Evolutionary conservation across 2,888 invertebrate species (phyloP).

Genomic region (Atethmia centrago): DNA sequence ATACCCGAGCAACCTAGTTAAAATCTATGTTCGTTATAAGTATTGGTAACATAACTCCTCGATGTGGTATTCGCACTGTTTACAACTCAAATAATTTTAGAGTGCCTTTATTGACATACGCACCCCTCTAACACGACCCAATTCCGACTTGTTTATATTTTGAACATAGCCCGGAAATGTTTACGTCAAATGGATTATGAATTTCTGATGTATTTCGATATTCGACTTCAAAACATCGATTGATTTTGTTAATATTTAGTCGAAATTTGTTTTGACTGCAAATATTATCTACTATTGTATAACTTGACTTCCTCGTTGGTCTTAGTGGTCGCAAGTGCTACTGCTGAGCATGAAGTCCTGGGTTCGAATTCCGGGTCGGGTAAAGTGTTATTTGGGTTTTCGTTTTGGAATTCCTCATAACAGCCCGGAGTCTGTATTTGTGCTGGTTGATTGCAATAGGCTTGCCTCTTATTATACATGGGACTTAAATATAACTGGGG

Average conservation of each 20-base stretch:
- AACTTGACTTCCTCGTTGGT: too few relatives aligned
- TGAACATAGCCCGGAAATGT: conserved; percentile 22
- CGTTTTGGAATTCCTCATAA: too few relatives aligned
- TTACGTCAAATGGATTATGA: conserved; percentile 30
- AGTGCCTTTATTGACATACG: conserved; percentile 52
- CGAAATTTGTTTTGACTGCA: conserved; percentile 10
- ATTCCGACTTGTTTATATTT: conserved; percentile 45
- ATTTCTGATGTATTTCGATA: conserved; percentile 11
- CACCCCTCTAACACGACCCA: conserved; percentile 42
- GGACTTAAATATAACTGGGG: too few relatives aligned
- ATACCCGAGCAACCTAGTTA: conserved; percentile 17
- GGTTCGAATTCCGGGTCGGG: too few relatives aligned
- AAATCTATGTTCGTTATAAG: conserved; percentile 16
- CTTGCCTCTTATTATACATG: too few relatives aligned
- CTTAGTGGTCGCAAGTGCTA: too few relatives aligned
- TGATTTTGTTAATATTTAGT: background rate
- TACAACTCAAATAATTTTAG: conserved; percentile 49
- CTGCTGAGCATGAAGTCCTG: too few relatives aligned
- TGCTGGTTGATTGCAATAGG: too few relatives aligned
- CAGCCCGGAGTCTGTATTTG: too few relatives aligned
- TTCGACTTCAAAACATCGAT: conserved; percentile 10
- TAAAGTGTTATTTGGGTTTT: too few relatives aligned
- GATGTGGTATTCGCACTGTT: conserved; percentile 23
- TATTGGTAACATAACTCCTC: background rate
- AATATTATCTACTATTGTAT: background rate